Evolutionary conservation across 2,113 vertebrate genomes (phyloP).

Genomic region (Beaufortia kweichowensis): DNA sequence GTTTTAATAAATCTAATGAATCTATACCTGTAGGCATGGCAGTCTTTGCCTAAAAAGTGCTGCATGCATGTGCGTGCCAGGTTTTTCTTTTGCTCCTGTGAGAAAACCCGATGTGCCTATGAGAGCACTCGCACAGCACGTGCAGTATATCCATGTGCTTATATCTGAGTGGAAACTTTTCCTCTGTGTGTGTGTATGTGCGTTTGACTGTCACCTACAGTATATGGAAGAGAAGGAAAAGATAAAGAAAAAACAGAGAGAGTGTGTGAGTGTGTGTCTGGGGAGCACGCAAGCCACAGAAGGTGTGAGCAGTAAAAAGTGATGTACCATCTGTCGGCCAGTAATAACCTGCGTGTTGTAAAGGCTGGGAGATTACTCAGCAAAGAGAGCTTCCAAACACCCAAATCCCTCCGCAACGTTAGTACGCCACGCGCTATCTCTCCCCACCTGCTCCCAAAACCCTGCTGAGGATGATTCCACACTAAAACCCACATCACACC

Average conservation of each 20-base stretch:
- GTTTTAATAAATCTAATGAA: constrained; percentile 40
- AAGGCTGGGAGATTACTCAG: constrained; percentile 87
- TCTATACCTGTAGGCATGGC: constrained; percentile 18
- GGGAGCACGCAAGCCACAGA: constrained; percentile 75
- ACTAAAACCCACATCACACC: constrained; percentile 40
- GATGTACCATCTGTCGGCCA: constrained; percentile 90
- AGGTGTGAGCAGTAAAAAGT: constrained; percentile 92
- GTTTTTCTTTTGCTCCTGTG: neutral
- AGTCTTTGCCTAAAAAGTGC: neutral
- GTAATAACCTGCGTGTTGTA: constrained; percentile 87
- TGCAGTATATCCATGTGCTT: constrained; percentile 1
- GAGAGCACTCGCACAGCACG: neutral
- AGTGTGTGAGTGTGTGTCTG: constrained; percentile 54
- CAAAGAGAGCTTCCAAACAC: constrained; percentile 77
- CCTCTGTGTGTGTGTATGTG: constrained; percentile 34
- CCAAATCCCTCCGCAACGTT: constrained; percentile 52
- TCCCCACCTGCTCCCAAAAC: constrained; percentile 53
- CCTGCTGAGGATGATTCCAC: constrained; percentile 34
- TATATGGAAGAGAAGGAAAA: constrained; percentile 37
- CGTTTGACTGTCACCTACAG: constrained; percentile 38
- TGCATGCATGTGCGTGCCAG: neutral
- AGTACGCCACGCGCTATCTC: constrained; percentile 50
- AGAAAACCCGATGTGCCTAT: neutral
- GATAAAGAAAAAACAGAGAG: constrained; percentile 51
- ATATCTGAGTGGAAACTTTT: constrained; percentile 31